Evolutionary conservation across 1,140 invertebrate species (phyloP).

Genomic region (Venturia canescens): DNA sequence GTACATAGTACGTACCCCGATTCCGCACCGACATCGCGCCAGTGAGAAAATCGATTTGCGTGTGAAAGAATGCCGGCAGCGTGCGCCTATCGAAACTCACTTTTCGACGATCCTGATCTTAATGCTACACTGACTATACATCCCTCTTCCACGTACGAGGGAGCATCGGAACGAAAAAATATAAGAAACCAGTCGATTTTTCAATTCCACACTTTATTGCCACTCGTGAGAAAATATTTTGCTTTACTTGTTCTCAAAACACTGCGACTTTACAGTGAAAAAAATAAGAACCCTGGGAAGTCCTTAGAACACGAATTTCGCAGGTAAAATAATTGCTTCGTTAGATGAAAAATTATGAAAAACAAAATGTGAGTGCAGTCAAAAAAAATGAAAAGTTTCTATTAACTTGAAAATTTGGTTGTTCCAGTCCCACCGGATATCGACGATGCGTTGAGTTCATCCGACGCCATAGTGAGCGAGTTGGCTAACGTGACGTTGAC

Average conservation of each 20-base stretch:
- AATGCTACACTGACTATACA: conserved; percentile 32
- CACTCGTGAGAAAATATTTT: no score
- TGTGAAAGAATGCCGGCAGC: conserved; percentile 57
- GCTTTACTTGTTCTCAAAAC: no score
- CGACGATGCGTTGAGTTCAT: conserved; percentile 91
- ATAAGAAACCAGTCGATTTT: not conserved
- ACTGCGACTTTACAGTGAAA: no score
- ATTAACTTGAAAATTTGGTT: not conserved
- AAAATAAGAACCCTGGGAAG: not conserved
- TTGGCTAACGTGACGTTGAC: conserved; percentile 91
- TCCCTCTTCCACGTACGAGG: not conserved
- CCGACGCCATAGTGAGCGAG: conserved; percentile 93
- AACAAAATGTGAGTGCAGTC: no score
- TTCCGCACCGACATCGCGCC: not conserved
- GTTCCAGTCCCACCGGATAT: conserved; percentile 93
- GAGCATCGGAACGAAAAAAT: not conserved
- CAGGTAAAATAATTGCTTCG: not conserved
- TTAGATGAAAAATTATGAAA: not conserved
- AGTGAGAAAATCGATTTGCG: conserved; percentile 57
- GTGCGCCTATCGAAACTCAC: conserved; percentile 42
- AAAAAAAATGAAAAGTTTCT: conserved; percentile 3
- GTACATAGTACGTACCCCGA: conserved; percentile 5
- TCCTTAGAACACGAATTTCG: not conserved
- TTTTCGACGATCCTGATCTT: conserved; percentile 27
- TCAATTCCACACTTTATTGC: not conserved